Base-by-base conservation (phyloP, 2,888 invertebrate genomes). In the Chrysotoxum bicinctum region DNA sequence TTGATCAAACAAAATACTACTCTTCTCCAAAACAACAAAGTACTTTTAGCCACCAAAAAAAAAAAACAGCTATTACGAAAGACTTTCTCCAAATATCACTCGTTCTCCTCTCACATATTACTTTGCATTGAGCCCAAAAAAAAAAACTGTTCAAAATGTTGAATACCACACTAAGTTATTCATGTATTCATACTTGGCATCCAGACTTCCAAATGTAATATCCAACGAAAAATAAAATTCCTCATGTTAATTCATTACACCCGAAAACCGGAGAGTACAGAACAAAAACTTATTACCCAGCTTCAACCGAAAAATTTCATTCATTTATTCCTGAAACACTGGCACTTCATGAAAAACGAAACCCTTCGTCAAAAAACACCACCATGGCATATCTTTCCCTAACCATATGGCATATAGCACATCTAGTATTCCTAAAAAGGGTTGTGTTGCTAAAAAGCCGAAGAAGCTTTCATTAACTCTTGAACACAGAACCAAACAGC, bases 171-270 rank as follows among this genome's bases (percentile, higher is more conserved):
- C 70, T 73, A 69, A 79, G 35, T 79, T 79, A 84, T 84, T 79
- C 84, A 84, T 84, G 70, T 70, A 84, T 84, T 84, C 84, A 75
- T 79, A 68, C 78, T 62, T 56, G 30, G 37, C 52, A 82, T 62
- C 68, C 54, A 82, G 77, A 77, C 62, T 83, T 40, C 70, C 70
- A 68, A 77, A 73, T 78, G 79, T 75, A 70, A 84, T 84, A 75
- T 75, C 70, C 45, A 45, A 70, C 69, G 30, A 58, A 75, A 79
- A 72, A 72, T 37, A 56, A 69, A 81, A 84, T 75, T 66, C 75
- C 45, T 79, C 70, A 72, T 79, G 79, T 75, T 84, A 84, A 84
- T 79, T 84, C 78, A 79, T 84, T 83, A 74, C 74, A 68, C 45
- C 32, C 35, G 7, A 68, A 75, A 43, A 58, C 37, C 43, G 14